phyloP scores from a whole-genome alignment of 2,888 invertebrate genomes.

The Diarsia brunnea region DNA sequence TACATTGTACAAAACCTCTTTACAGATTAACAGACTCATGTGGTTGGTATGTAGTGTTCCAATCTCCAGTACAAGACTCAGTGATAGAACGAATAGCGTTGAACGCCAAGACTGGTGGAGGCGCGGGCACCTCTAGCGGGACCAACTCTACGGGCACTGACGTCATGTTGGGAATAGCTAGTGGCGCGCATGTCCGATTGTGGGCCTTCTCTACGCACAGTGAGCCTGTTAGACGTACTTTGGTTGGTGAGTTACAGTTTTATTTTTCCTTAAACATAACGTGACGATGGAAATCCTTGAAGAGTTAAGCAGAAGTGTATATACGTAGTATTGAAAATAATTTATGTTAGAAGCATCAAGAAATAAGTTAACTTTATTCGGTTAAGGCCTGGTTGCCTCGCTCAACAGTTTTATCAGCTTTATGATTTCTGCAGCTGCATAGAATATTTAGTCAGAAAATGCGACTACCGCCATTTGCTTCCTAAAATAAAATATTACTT shows the following conservation, averaged over 20 bases:
- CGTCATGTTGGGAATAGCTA: constrained; percentile 88
- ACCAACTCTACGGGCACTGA: constrained; percentile 83
- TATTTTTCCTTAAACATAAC: background rate
- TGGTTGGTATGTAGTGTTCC: constrained; percentile 99
- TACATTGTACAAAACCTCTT: constrained; percentile 5
- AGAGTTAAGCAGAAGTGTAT: too few relatives aligned
- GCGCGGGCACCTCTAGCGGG: constrained; percentile 80
- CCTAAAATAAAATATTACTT: too few relatives aligned
- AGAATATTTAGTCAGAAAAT: too few relatives aligned
- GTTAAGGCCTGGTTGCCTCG: too few relatives aligned
- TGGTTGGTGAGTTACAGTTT: constrained; percentile 80
- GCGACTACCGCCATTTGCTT: too few relatives aligned
- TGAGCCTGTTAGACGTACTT: constrained; percentile 87
- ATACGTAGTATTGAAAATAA: too few relatives aligned
- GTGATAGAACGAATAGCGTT: constrained; percentile 98
- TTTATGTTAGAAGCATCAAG: too few relatives aligned
- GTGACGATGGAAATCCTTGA: background rate
- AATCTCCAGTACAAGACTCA: constrained; percentile 97
- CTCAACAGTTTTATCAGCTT: too few relatives aligned
- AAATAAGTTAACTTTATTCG: too few relatives aligned
- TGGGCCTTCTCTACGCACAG: constrained; percentile 89
- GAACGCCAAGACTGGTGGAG: constrained; percentile 92
- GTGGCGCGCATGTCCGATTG: constrained; percentile 85
- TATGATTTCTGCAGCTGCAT: too few relatives aligned
- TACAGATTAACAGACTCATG: constrained; percentile 97